Conservation (phyloP, 2,113 vertebrate genomes). For the Burhinus oedicnemus region DNA sequence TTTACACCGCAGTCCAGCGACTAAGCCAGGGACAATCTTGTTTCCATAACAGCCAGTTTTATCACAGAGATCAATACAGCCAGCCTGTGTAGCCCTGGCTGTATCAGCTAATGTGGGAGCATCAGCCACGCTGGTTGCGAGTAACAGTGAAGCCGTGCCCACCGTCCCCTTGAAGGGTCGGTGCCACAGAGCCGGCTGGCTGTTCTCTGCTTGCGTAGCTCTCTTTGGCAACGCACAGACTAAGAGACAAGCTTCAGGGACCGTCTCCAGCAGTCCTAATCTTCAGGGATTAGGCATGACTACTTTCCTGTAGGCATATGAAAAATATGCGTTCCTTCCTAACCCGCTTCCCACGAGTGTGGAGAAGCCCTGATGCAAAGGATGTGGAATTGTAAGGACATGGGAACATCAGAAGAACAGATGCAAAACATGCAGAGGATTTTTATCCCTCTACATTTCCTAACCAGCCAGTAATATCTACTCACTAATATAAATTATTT, state of each 20-base stretch:
- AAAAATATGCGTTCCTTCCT: not conserved
- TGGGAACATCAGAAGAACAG: not conserved
- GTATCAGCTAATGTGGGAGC: not conserved
- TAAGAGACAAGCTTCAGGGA: not conserved
- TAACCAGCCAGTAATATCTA: not conserved
- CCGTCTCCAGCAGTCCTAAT: not conserved
- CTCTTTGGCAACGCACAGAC: not conserved
- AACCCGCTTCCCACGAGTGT: not conserved
- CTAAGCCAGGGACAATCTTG: not conserved
- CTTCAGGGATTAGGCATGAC: not conserved
- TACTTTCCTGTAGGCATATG: not conserved
- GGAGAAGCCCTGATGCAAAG: not conserved
- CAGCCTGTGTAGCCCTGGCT: not conserved
- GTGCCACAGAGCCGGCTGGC: not conserved
- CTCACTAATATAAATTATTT: not conserved
- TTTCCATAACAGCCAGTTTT: not conserved
- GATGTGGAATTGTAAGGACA: not conserved
- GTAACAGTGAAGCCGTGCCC: not conserved
- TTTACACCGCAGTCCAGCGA: not conserved
- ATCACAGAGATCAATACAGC: not conserved
- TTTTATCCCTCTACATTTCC: not conserved
- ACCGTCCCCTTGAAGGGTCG: not conserved
- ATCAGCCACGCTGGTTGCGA: accelerated
- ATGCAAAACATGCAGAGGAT: not conserved
- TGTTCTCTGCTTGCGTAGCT: not conserved